Evolutionary conservation across 2,888 invertebrate genomes (phyloP).

Genomic region (Lymantria monacha): DNA sequence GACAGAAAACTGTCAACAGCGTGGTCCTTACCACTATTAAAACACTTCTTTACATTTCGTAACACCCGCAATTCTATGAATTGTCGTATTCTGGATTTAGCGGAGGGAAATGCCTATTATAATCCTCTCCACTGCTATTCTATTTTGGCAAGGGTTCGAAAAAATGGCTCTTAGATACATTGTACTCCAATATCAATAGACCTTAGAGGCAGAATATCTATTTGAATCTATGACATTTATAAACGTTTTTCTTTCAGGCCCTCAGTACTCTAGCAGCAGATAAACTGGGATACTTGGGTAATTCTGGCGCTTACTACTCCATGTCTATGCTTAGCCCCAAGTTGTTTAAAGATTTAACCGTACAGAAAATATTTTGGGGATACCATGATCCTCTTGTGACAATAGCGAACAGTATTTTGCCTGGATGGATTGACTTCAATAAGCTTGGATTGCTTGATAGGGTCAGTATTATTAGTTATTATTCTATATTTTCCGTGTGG

Average conservation of each 20-base stretch:
- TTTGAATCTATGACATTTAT: background rate
- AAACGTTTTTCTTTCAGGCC: constrained; percentile 44
- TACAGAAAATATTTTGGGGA: constrained; percentile 91
- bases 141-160: too few relatives aligned
- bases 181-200: too few relatives aligned
- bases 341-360: constrained; percentile 85
- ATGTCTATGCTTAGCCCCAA: constrained; percentile 84
- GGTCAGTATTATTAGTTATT: constrained; percentile 73
- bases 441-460: constrained; percentile 91
- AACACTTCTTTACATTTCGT: too few relatives aligned
- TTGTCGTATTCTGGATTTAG: too few relatives aligned
- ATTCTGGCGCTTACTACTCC: constrained; percentile 85
- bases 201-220: too few relatives aligned
- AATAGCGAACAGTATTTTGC: constrained; percentile 87
- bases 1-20: too few relatives aligned
- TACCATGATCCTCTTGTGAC: constrained; percentile 89
- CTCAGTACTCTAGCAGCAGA: constrained; percentile 69
- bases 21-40: too few relatives aligned
- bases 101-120: too few relatives aligned
- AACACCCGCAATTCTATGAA: too few relatives aligned
- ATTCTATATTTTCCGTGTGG: too few relatives aligned
- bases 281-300: constrained; percentile 75
- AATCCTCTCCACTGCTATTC: too few relatives aligned
- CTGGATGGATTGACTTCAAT: constrained; percentile 91
- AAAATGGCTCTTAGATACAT: too few relatives aligned